These are phyloP conservation scores for Bufo gargarizans DNA, from an alignment of 2,113 vertebrate species.

Conservation along the genomic window DNA sequence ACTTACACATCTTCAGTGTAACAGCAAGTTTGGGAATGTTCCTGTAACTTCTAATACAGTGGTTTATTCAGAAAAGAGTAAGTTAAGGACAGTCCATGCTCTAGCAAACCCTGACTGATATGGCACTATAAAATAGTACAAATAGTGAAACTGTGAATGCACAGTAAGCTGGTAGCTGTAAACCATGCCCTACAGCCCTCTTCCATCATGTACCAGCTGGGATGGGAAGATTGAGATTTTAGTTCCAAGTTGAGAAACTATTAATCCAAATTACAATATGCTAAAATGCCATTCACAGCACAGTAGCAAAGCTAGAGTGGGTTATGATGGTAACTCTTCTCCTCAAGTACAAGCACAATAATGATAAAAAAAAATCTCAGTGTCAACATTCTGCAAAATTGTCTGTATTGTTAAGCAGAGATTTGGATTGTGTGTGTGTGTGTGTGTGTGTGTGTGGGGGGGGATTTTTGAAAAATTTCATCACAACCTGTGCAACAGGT, in stretches of 20 bases:
- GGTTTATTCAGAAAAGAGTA: neutral
- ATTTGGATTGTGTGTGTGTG: neutral
- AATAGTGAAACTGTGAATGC: neutral
- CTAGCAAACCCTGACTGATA: neutral
- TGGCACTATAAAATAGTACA: neutral
- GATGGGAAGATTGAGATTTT: neutral
- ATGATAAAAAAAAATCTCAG: neutral
- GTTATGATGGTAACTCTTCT: neutral
- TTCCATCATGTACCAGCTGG: neutral
- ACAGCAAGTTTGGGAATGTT: neutral
- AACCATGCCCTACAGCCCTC: neutral
- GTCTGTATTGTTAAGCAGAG: neutral
- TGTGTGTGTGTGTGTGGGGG: neutral
- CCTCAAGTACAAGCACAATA: neutral
- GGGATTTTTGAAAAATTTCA: neutral
- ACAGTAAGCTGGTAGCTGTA: neutral
- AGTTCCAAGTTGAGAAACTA: neutral
- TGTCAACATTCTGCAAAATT: neutral
- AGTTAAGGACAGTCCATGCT: neutral
- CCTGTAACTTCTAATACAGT: neutral
- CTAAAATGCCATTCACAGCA: neutral
- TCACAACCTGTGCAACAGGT: conserved; percentile 19
- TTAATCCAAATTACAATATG: neutral
- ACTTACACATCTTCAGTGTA: neutral
- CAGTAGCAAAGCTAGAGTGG: no score